These are phyloP conservation scores for Lycia hirtaria DNA, from an alignment of 2,888 invertebrate genomes.

Conservation along the genomic window DNA sequence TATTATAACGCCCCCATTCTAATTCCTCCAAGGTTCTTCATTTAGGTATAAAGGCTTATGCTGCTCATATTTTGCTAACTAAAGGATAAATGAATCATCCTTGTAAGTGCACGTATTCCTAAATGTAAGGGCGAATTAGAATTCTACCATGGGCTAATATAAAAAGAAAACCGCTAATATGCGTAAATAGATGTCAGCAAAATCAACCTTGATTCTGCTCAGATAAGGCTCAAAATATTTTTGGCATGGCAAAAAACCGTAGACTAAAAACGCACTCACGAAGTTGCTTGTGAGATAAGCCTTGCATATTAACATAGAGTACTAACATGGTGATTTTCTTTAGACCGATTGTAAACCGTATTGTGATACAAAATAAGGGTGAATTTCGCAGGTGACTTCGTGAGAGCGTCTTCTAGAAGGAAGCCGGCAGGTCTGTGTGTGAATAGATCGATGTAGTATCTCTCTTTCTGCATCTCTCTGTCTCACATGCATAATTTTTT, in stretches of 20 bases:
- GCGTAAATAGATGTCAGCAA: no score
- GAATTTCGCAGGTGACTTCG: conserved; percentile 84
- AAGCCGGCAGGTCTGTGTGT: conserved; percentile 80
- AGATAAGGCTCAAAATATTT: background rate
- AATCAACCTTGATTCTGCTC: no score
- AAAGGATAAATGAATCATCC: no score
- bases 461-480: conserved; percentile 78
- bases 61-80: no score
- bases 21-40: no score
- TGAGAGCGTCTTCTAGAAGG: conserved; percentile 77
- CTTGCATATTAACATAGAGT: conserved; percentile 63
- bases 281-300: conserved; percentile 75
- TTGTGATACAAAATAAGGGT: conserved; percentile 60
- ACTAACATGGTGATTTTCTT: conserved; percentile 41
- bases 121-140: no score
- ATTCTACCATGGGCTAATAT: no score
- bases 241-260: conserved; percentile 55
- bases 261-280: conserved; percentile 72
- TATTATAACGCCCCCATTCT: no score
- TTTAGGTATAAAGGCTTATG: no score
- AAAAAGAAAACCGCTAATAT: no score
- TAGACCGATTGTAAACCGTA: conserved; percentile 53
- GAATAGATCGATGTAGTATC: conserved; percentile 83
- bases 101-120: no score
- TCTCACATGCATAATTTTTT: conserved; percentile 71